Evolutionary conservation across 2,797 vertebrate species (phyloP), one percentile per base, ranked within the genome.

Genomic region (Eleutherodactylus coqui): DNA sequence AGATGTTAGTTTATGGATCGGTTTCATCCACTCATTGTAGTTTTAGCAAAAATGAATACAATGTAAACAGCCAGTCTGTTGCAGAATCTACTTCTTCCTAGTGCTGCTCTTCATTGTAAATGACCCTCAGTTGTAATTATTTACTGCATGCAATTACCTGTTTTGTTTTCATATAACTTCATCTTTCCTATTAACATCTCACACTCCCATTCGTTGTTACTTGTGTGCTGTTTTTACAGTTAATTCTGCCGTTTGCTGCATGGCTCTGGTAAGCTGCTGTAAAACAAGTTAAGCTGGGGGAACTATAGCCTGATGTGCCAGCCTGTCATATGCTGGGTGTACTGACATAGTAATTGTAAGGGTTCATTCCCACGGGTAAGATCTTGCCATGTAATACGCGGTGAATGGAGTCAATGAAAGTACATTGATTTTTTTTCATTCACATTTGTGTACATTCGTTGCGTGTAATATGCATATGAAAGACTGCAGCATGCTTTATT

Each of bases 201-300:
- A 89, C 89, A 90, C 89, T 93, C 84, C 91, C 90, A 94, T 87
- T 79, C 43, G 79, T 49, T 82, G 79, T 95, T 92, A 95, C 94
- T 89, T 94, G 91, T 96, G 27, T 96, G 94, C 94, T 97, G 94
- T 99, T 97, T 73, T 99, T 98, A 95, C 97, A 98, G 97, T 98
- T 99, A 98, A 97, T 93, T 93, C 92, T 95, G 94, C 95, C 95
- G 95, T 95, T 96, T 97, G 96, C 96, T 96, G 96, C 97, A 97
- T 97, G 96, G 91, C 94, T 92, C 95, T 95, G 97, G 96, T 98
- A 98, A 98, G 97, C 93, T 89, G 93, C 89, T 90, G 92, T 92
- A 89, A n/a, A 72, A 73, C 24, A 76, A 51, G 10, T 47, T 17
- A 49, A 32, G 75, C 19, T 76, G 32, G 47, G 47, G n/a, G 17